These are phyloP conservation scores for Candoia aspera DNA, from an alignment of 2,113 vertebrate species.

Conservation along the genomic window DNA sequence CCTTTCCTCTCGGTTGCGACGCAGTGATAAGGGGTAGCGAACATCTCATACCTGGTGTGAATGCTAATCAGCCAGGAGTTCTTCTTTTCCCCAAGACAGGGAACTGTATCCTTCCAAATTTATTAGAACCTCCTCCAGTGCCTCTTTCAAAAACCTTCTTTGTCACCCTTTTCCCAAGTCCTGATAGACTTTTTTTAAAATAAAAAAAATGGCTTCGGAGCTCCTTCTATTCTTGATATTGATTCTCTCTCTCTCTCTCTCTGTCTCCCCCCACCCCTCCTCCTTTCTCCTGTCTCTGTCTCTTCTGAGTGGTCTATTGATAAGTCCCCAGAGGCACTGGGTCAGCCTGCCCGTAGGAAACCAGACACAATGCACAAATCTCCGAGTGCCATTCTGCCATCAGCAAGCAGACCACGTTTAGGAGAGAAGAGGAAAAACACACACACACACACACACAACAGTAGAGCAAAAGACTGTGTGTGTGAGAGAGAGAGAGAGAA, in stretches of 20 bases:
- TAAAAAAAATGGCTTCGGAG: slow-evolving; percentile 79
- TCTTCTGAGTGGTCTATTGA: slow-evolving; percentile 98
- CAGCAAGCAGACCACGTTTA: slow-evolving; percentile 86
- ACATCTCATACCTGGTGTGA: slow-evolving; percentile 98
- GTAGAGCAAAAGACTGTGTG: slow-evolving; percentile 65
- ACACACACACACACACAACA: slow-evolving; percentile 47
- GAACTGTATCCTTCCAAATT: slow-evolving; percentile 99
- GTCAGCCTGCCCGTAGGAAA: slow-evolving; percentile 98
- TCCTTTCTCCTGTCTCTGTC: slow-evolving; percentile 85
- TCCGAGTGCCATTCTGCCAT: slow-evolving; percentile 91
- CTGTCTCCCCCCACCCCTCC: slow-evolving; percentile 72
- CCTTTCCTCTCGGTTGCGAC: slow-evolving; percentile 91
- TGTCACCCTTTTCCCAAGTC: slow-evolving; percentile 82
- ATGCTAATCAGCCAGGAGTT: slow-evolving; percentile 98
- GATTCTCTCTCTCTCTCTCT: slow-evolving; percentile 72
- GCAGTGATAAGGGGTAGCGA: slow-evolving; percentile 95
- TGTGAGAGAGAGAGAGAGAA: slow-evolving; percentile 58
- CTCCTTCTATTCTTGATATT: slow-evolving; percentile 83
- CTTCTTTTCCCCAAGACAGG: slow-evolving; percentile 88
- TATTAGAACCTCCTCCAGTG: slow-evolving; percentile 94
- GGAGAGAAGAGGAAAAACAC: slow-evolving; percentile 72
- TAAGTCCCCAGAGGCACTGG: slow-evolving; percentile 95
- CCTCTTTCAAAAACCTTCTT: slow-evolving; percentile 87
- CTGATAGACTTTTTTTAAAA: slow-evolving; percentile 77
- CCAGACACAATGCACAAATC: slow-evolving; percentile 99